phyloP scores from a whole-genome alignment of 37 sponge, comb jelly and placozoan species.

The Crambe crambe region DNA sequence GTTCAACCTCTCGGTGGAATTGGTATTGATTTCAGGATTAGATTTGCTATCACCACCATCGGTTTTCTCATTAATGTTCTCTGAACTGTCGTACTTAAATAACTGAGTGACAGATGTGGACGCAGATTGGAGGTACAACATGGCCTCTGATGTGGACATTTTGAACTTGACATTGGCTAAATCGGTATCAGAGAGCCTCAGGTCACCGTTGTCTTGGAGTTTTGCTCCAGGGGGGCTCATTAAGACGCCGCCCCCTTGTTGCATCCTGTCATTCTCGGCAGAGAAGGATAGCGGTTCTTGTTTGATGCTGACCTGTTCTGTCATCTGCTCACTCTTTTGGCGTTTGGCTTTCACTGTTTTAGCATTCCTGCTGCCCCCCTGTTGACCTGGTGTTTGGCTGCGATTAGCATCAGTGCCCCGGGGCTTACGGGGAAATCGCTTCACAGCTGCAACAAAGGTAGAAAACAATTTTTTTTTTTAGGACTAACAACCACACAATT shows the following conservation, averaged over 20 bases:
- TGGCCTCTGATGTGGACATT: constrained; percentile 21
- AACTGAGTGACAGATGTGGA: constrained; percentile 30
- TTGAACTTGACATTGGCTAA: constrained; percentile 57
- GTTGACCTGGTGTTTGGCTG: not conserved
- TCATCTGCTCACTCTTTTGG: not conserved
- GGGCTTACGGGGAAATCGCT: constrained; percentile 54
- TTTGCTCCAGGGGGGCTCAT: not conserved
- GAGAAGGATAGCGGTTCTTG: not conserved
- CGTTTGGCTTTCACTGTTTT: not conserved
- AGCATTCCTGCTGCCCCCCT: not conserved
- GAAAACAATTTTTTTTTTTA: no score
- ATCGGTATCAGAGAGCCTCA: constrained; percentile 29
- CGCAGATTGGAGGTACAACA: constrained; percentile 27
- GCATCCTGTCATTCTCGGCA: not conserved
- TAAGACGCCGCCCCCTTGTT: not conserved
- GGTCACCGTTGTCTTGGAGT: constrained; percentile 12
- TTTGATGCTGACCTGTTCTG: not conserved
- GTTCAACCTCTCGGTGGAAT: not conserved
- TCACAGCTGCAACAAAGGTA: constrained; percentile 60
- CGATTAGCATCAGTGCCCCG: not conserved
- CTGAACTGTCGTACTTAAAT: constrained; percentile 39
- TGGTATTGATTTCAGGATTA: not conserved
- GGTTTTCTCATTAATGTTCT: constrained; percentile 16
- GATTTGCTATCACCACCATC: no score
- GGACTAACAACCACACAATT: no score